Conservation (phyloP, 2,113 vertebrate species). For the Chelonoidis abingdonii region DNA sequence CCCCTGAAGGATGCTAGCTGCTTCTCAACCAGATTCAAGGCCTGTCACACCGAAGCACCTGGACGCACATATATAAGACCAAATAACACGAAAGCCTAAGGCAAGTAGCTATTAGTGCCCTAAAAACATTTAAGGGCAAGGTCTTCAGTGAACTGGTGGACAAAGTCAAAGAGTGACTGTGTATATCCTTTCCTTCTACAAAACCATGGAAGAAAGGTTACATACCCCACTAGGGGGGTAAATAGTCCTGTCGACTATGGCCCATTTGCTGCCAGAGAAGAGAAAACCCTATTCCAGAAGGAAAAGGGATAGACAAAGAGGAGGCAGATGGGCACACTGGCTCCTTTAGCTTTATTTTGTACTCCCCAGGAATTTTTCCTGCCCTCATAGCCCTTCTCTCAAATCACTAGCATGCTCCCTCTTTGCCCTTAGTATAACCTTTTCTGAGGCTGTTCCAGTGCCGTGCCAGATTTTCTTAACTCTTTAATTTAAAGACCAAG, state of each 20-base stretch:
- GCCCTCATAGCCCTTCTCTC: not conserved
- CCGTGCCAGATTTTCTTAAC: not conserved
- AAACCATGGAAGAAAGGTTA: not conserved
- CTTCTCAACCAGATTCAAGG: not conserved
- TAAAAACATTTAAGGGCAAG: not conserved
- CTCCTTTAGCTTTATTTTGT: not conserved
- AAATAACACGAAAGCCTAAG: not conserved
- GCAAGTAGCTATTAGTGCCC: not conserved
- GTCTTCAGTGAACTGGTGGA: not conserved
- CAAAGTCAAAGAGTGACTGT: not conserved
- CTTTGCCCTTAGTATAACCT: not conserved
- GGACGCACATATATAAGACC: not conserved
- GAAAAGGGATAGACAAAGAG: not conserved
- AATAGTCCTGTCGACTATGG: not conserved
- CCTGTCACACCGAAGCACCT: not conserved
- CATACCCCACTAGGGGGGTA: not conserved
- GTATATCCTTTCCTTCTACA: not conserved
- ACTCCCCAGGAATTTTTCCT: not conserved
- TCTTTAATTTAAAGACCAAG: not conserved
- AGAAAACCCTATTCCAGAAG: too few species aligned
- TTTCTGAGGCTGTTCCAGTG: not conserved
- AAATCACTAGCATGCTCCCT: not conserved
- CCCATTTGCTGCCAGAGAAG: not conserved
- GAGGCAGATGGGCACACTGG: not conserved
- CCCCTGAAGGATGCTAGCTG: not conserved